A percentile compares a stretch with the other conserved stretches of the same genome.
These are phyloP conservation scores for Nettapus auritus DNA, from an alignment of 2,113 vertebrate species.

Conservation along the genomic window DNA sequence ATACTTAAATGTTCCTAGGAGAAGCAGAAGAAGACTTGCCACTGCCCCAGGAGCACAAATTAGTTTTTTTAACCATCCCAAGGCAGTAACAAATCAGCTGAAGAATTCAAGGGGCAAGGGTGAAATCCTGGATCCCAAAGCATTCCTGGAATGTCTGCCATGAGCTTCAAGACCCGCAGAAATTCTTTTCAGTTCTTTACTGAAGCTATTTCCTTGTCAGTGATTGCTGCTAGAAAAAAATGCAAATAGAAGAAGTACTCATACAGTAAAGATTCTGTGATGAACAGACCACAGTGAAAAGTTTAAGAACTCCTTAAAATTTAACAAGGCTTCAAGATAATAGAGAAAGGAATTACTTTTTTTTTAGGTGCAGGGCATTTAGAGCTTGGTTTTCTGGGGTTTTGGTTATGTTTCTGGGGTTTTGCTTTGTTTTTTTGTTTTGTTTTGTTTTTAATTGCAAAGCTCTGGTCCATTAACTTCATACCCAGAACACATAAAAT, in stretches of 20 bases:
- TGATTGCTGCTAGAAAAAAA: not conserved
- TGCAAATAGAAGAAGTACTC: not conserved
- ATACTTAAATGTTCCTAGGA: not conserved
- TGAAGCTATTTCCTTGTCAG: not conserved
- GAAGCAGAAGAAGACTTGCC: not conserved
- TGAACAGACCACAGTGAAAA: not conserved
- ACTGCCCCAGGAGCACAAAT: not conserved
- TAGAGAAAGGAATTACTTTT: not conserved
- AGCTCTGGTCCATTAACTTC: not conserved
- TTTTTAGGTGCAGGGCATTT: not conserved
- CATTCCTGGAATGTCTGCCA: slow-evolving; percentile 37
- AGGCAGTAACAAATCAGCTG: not conserved
- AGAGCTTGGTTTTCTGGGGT: not conserved
- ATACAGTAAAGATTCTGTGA: not conserved
- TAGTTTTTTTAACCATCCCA: not conserved
- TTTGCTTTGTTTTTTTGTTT: not conserved
- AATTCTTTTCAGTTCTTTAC: not conserved
- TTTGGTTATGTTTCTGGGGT: not conserved
- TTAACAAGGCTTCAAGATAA: not conserved
- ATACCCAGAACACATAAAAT: not conserved
- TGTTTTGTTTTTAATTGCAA: not conserved
- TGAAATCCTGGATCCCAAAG: not conserved
- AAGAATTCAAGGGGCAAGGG: not conserved
- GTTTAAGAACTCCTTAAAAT: not conserved
- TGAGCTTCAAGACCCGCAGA: not conserved